These are phyloP conservation scores for Ia io DNA, from an alignment of 2,113 vertebrate species.

Conservation along the genomic window DNA sequence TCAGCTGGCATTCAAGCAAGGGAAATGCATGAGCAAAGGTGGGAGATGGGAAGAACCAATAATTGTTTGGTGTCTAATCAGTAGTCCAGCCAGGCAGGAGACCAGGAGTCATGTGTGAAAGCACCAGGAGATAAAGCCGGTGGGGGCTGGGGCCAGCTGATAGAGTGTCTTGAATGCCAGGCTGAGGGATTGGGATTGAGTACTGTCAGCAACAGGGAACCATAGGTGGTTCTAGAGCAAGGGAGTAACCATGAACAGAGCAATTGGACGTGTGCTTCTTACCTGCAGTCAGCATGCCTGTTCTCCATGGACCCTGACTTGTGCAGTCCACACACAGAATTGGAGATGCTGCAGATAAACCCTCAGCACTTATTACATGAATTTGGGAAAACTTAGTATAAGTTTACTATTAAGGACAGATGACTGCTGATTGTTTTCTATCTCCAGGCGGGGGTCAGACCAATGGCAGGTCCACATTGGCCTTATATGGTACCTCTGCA, in stretches of 20 bases:
- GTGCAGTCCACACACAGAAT: background rate
- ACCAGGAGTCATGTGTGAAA: background rate
- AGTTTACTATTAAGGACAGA: background rate
- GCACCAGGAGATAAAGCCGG: background rate
- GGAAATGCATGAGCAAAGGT: background rate
- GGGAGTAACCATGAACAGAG: background rate
- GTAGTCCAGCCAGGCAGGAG: background rate
- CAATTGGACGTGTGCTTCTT: background rate
- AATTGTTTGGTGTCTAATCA: background rate
- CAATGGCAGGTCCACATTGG: background rate
- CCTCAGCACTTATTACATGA: background rate
- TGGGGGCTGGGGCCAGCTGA: background rate
- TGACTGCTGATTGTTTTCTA: constrained; percentile 15
- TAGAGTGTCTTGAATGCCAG: background rate
- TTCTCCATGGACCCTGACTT: background rate
- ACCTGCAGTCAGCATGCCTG: background rate
- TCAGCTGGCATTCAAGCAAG: background rate
- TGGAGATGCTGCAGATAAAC: background rate
- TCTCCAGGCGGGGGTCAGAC: background rate
- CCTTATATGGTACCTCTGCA: background rate
- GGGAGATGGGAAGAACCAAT: background rate
- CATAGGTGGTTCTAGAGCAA: background rate
- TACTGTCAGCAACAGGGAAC: background rate
- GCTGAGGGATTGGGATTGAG: background rate
- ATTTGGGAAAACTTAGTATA: background rate